phyloP scores from a whole-genome alignment of 2,113 vertebrate genomes.

The Coptodon rendalli region DNA sequence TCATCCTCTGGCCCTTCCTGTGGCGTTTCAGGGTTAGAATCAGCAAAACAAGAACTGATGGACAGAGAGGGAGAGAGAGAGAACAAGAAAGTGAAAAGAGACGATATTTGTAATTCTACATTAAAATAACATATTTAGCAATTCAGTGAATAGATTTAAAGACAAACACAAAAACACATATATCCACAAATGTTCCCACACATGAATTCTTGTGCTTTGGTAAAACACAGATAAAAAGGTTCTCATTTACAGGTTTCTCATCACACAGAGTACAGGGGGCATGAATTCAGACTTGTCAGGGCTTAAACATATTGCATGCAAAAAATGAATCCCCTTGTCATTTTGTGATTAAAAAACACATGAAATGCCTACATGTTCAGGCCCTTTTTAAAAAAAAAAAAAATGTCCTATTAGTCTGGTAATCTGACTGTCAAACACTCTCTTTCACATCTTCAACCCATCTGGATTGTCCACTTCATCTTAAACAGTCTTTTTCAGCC shows the following conservation, averaged over 20 bases:
- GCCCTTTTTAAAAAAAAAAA: accelerated
- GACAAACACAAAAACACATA: neutral
- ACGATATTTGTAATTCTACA: neutral
- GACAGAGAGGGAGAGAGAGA: neutral
- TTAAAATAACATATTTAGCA: neutral
- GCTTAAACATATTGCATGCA: neutral
- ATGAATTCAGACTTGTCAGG: neutral
- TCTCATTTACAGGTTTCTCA: neutral
- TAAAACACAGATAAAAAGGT: neutral
- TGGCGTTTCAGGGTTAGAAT: slow-evolving; percentile 94
- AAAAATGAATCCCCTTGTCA: neutral
- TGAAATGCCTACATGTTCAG: neutral
- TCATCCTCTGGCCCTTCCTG: slow-evolving; percentile 87
- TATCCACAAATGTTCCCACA: neutral
- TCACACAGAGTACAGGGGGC: neutral
- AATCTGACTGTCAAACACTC: neutral
- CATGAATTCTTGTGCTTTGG: neutral
- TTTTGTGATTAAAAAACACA: neutral
- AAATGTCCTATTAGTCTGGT: neutral
- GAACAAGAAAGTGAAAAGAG: neutral
- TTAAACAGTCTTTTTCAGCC: neutral
- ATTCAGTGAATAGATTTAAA: neutral
- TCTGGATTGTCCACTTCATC: neutral
- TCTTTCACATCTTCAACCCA: neutral
- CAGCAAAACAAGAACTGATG: slow-evolving; percentile 87